Percentiles rank a stretch among this genome's conserved stretches.
phyloP scores from a whole-genome alignment of 2,797 vertebrate species.

The Clamator glandarius region DNA sequence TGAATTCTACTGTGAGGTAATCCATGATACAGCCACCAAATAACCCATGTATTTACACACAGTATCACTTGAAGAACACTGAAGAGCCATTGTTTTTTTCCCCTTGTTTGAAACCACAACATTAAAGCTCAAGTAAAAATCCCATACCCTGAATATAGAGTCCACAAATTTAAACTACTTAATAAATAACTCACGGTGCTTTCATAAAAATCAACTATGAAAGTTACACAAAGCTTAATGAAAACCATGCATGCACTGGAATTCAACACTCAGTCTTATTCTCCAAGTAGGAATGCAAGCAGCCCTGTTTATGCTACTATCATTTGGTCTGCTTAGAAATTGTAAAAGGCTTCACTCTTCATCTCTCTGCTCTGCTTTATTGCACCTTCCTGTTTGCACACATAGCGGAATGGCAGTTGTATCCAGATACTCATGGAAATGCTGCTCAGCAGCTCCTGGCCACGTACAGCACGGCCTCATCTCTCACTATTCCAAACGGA shows the following conservation, averaged over 20 bases:
- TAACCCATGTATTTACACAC: neutral
- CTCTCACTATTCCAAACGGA: neutral
- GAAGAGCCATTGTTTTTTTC: neutral
- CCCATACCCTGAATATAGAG: neutral
- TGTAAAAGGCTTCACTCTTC: neutral
- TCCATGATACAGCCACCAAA: neutral
- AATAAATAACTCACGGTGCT: slow-evolving; percentile 36
- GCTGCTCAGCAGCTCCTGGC: neutral
- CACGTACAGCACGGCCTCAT: rapidly evolving
- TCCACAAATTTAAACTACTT: slow-evolving; percentile 15
- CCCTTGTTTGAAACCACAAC: neutral
- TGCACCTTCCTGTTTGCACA: neutral
- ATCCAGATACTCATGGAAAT: neutral
- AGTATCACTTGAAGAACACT: neutral
- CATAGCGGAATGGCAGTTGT: rapidly evolving
- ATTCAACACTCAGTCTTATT: neutral
- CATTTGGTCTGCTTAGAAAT: neutral
- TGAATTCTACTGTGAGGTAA: neutral
- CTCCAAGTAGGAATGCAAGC: neutral
- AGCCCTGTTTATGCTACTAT: neutral
- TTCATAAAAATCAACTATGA: slow-evolving; percentile 1
- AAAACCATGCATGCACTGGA: neutral
- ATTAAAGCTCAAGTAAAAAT: slow-evolving; percentile 7
- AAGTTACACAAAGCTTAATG: slow-evolving; percentile 32
- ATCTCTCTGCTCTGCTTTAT: neutral